These are phyloP conservation scores for Heterotilapia buettikoferi DNA, from an alignment of 2,113 vertebrate genomes.

Conservation along the genomic window DNA sequence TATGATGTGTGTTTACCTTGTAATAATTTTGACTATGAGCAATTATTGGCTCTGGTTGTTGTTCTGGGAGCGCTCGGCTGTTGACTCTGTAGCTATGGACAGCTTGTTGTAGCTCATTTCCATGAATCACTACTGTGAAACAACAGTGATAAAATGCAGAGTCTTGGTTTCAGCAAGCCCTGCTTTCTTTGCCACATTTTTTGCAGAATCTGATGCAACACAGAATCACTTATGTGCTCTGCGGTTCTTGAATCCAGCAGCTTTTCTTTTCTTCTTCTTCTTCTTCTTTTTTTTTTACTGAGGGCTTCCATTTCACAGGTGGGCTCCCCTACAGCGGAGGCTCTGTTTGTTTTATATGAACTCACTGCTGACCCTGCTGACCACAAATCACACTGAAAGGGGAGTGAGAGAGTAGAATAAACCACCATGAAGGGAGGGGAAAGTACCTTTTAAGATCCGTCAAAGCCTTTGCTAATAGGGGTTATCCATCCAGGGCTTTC, in stretches of 20 bases:
- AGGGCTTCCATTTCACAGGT: constrained; percentile 48
- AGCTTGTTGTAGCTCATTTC: background rate
- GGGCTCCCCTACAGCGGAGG: constrained; percentile 16
- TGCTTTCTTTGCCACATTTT: constrained; percentile 25
- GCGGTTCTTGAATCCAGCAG: constrained; percentile 29
- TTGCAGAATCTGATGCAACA: constrained; percentile 34
- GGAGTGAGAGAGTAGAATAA: constrained; percentile 45
- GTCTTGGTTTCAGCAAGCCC: background rate
- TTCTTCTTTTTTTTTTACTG: background rate
- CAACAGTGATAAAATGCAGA: background rate
- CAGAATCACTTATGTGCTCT: constrained; percentile 27
- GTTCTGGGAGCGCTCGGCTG: background rate
- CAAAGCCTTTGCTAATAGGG: constrained; percentile 74
- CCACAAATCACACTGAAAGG: constrained; percentile 68
- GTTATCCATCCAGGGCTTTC: constrained; percentile 76
- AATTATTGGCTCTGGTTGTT: background rate
- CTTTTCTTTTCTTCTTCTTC: background rate
- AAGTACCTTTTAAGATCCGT: constrained; percentile 75
- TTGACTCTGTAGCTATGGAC: background rate
- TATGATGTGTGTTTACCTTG: background rate
- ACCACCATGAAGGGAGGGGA: constrained; percentile 53
- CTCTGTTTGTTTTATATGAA: constrained; percentile 68
- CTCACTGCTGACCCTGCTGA: constrained; percentile 56
- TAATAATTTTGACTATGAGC: background rate
- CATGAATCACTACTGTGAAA: background rate